Evolutionary conservation across 1,140 invertebrate genomes (phyloP).

Genomic region (Harpegnathos saltator): DNA sequence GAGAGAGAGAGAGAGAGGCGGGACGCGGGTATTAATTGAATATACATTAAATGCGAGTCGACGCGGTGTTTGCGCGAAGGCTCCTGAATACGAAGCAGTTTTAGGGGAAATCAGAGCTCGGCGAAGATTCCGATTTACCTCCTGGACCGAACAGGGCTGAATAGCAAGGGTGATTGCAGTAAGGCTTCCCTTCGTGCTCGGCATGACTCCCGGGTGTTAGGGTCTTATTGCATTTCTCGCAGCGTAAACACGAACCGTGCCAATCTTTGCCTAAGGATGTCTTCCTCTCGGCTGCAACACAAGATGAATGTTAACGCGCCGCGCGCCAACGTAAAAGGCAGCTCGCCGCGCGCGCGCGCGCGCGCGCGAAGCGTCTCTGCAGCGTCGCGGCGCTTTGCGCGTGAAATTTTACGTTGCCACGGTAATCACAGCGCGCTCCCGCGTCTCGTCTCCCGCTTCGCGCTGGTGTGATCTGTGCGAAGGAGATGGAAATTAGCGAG

Average conservation of each 20-base stretch:
- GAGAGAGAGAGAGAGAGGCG: background rate
- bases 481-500: background rate
- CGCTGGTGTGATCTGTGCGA: background rate
- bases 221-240: slow-evolving; percentile 93
- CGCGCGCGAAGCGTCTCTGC: background rate
- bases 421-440: slow-evolving; percentile 10
- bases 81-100: slow-evolving; percentile 53
- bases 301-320: slow-evolving; percentile 53
- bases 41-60: slow-evolving; percentile 75
- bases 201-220: slow-evolving; percentile 90
- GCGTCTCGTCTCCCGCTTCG: background rate
- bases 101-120: slow-evolving; percentile 42
- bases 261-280: slow-evolving; percentile 93
- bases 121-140: slow-evolving; percentile 83
- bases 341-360: slow-evolving; percentile 13
- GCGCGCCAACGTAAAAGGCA: slow-evolving; percentile 33
- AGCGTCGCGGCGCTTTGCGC: slow-evolving; percentile 25
- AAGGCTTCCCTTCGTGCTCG: slow-evolving; percentile 92
- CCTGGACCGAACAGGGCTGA: slow-evolving; percentile 90
- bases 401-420: slow-evolving; percentile 53
- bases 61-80: slow-evolving; percentile 41
- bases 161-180: slow-evolving; percentile 92
- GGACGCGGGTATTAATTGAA: slow-evolving; percentile 53
- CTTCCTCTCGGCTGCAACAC: slow-evolving; percentile 91
- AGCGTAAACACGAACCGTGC: slow-evolving; percentile 91